A percentile compares a stretch with the other conserved stretches of the same genome.
phyloP scores from a whole-genome alignment of 2,797 vertebrate species.

The Denticeps clupeoides region DNA sequence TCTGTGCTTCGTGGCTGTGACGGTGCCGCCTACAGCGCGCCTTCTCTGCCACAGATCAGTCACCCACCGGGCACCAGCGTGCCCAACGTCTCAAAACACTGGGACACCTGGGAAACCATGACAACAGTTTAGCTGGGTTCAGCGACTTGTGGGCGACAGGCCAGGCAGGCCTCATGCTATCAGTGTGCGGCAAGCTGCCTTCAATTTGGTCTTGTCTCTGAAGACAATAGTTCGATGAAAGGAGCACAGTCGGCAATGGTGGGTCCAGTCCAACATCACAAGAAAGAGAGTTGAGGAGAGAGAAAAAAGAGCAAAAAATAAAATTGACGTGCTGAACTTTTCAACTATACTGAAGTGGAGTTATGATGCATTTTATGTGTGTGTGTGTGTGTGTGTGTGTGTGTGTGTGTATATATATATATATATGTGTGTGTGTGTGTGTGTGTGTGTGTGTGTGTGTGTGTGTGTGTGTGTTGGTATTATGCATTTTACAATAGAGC shows the following conservation, averaged over 20 bases:
- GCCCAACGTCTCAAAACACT: slow-evolving; percentile 10
- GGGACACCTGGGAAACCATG: slow-evolving; percentile 15
- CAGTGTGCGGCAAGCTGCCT: slow-evolving; percentile 18
- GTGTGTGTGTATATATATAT: background rate
- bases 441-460: background rate
- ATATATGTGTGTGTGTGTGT: background rate
- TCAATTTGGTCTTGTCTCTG: slow-evolving; percentile 13
- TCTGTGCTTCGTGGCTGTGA: slow-evolving; percentile 5
- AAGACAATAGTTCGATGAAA: slow-evolving; percentile 1
- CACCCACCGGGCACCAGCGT: slow-evolving; percentile 5
- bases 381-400: background rate
- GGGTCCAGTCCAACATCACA: background rate
- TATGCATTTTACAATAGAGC: background rate
- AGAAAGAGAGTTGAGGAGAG: background rate
- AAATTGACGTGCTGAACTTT: too few species aligned
- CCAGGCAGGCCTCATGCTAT: slow-evolving; percentile 17
- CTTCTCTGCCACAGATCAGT: slow-evolving; percentile 6
- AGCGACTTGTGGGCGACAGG: slow-evolving; percentile 4
- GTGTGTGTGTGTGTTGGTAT: background rate
- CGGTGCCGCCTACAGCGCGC: slow-evolving; percentile 3
- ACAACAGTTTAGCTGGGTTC: slow-evolving; percentile 11
- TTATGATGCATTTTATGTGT: too few species aligned
- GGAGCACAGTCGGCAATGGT: background rate
- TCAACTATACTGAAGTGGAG: too few species aligned
- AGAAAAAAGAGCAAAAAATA: background rate